Evolutionary conservation across 2,888 invertebrate species (phyloP).

Genomic region (Eurois occulta): DNA sequence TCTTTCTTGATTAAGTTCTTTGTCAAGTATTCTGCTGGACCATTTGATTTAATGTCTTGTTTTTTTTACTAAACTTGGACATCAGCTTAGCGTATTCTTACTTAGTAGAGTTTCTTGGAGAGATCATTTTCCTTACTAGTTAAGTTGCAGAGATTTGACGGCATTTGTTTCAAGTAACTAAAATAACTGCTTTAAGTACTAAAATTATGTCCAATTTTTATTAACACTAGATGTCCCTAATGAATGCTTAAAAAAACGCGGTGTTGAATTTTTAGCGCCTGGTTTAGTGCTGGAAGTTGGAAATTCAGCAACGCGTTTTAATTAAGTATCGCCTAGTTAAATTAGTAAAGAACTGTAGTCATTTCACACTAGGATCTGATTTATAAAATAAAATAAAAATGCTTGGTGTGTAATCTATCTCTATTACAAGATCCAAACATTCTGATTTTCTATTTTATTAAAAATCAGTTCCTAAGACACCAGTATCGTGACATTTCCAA

Average conservation of each 20-base stretch:
- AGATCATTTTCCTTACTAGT: neutral
- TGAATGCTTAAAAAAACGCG: too few relatives aligned
- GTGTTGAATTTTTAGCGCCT: too few relatives aligned
- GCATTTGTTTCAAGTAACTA: neutral
- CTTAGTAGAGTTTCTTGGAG: neutral
- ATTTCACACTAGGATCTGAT: neutral
- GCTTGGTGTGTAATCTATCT: neutral
- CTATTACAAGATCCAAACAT: neutral
- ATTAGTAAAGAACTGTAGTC: too few relatives aligned
- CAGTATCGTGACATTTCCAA: conserved; percentile 29
- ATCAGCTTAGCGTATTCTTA: neutral
- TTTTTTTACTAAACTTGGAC: neutral
- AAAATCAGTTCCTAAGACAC: conserved; percentile 11
- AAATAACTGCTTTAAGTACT: neutral
- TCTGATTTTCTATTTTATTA: conserved; percentile 1
- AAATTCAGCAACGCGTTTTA: too few relatives aligned
- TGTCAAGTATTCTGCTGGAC: neutral
- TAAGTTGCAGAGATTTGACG: neutral
- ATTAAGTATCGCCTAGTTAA: too few relatives aligned
- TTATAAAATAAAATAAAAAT: neutral
- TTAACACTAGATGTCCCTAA: neutral
- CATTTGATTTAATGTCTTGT: neutral
- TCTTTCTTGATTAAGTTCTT: conserved; percentile 11
- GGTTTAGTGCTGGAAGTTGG: too few relatives aligned
- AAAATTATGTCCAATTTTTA: too few relatives aligned